Base-by-base conservation (phyloP, 2,113 vertebrate species). In the Lophura nycthemera region DNA sequence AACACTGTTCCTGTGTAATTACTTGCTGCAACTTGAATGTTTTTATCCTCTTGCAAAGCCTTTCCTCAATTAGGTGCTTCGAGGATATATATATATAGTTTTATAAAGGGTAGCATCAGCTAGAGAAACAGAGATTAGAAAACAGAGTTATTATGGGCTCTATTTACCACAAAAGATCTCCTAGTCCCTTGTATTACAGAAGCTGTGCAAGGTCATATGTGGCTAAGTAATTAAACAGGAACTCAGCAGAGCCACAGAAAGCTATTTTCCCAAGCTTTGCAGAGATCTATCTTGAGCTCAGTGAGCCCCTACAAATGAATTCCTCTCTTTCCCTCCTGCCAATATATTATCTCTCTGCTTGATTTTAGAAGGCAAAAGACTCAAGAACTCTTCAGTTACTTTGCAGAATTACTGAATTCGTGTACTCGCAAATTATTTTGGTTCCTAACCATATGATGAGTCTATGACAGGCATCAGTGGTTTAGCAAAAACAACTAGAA, bases 171-270 rank as follows among this genome's bases (percentile, higher is more conserved):
- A 10, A 34, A 88, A 88, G 47, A 81, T 45, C 65, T 92, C 43
- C 78, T 13, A 34, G 60, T 80, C 52, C 47, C 30, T n/a, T 32
- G 21, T 43, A 60, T 38, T 86, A 22, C 3, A 86, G 29, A 43
- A 91, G 59, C 32, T 76, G 50, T 72, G 38, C 81, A 80, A 93
- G 91, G 73, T 94, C 47, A 25, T 64, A 87, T 74, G 83, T 94
- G 61, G 34, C 78, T 88, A 45, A 92, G 86, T 84, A 95, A 95
- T 93, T 90, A 94, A 89, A 74, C 81, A 93, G 86, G 71, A 95
- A 86, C 81, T 95, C 85, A 40, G 54, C 70, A 84, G 80, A 96
- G 71, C 57, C 88, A 87, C 78, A 79, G 72, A 94, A 84, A 92
- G 74, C 74, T 84, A 38, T 95, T 96, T 93, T 81, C 30, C 81